Evolutionary conservation across 2,113 vertebrate species (phyloP), one percentile per base, ranked within the genome.

Genomic region (Euleptes europaea): DNA sequence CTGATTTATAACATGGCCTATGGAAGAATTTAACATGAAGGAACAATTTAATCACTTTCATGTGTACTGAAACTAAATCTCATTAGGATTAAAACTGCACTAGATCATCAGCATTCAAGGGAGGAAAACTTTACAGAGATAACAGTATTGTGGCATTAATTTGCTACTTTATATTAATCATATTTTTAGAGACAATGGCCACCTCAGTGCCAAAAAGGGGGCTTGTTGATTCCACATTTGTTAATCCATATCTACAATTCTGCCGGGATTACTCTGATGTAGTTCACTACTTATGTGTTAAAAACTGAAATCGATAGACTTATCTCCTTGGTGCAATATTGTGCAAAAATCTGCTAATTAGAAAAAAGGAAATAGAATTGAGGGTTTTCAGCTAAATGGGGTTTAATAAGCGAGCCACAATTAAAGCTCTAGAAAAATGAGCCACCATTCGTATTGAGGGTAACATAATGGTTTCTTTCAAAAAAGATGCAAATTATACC

Each of bases 341-440:
- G 69, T 91, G n/a, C 40, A 94, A 91, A 63, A 92, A 88, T 80
- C 81, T 86, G 66, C 60, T 91, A 88, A 91, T 90, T 93, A 88
- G 57, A 86, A 91, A 88, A 75, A 88, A 90, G 60, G 40, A 72
- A 71, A 90, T 93, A 78, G 51, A 89, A 84, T 74, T 71, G 14
- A 88, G 49, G 72, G 7, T 19, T 94, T 90, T 90, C 80, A 89
- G 66, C 69, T 87, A 91, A 91, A 88, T 13, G 84, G 69, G 51
- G 38, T 38, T 88, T 89, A 90, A 87, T 77, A 76, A 49, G 12
- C 86, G 75, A 90, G 82, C 86, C 75, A 77, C 80, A 86, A 40
- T 88, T 88, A 88, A 89, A 88, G 42, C 47, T 88, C n/a, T 73
- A 80, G 73, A 90, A 89, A 92, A 92, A 85, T 19, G 4, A 83